Percentiles rank a stretch among this genome's conserved stretches.
phyloP scores from a whole-genome alignment of 2,797 vertebrate genomes.

The Notamacropus eugenii region DNA sequence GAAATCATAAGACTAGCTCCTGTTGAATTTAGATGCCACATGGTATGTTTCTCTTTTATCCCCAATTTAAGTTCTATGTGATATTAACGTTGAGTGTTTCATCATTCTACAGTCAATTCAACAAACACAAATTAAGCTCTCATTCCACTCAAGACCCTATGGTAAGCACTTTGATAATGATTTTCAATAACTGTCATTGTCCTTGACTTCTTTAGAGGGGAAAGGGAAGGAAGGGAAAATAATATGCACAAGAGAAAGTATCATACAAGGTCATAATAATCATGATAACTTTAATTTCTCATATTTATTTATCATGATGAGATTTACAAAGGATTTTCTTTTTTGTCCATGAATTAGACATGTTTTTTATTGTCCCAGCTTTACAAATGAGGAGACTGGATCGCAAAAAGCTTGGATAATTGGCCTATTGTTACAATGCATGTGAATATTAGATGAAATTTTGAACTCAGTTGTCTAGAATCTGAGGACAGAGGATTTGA shows the following conservation, averaged over 20 bases:
- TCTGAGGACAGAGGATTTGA: not conserved
- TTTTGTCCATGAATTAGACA: not conserved
- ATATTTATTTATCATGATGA: not conserved
- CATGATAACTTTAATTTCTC: not conserved
- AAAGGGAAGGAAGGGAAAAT: not conserved
- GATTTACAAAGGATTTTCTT: not conserved
- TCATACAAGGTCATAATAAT: not conserved
- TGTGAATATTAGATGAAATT: not conserved
- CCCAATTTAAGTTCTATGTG: not conserved
- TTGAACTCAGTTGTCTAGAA: not conserved
- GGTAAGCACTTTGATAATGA: not conserved
- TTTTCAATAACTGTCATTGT: not conserved
- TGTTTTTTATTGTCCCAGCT: not conserved
- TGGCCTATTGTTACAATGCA: not conserved
- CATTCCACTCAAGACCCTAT: not conserved
- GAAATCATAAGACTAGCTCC: not conserved
- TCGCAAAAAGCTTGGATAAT: not conserved
- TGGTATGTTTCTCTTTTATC: not conserved
- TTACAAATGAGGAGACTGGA: not conserved
- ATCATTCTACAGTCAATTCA: not conserved
- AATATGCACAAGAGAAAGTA: not conserved
- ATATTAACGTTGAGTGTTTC: not conserved
- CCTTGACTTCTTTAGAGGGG: not conserved
- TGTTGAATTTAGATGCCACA: not conserved
- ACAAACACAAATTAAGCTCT: not conserved